These are phyloP conservation scores for Drosophila albomicans DNA, from an alignment of 1,140 invertebrate genomes.

Conservation along the genomic window DNA sequence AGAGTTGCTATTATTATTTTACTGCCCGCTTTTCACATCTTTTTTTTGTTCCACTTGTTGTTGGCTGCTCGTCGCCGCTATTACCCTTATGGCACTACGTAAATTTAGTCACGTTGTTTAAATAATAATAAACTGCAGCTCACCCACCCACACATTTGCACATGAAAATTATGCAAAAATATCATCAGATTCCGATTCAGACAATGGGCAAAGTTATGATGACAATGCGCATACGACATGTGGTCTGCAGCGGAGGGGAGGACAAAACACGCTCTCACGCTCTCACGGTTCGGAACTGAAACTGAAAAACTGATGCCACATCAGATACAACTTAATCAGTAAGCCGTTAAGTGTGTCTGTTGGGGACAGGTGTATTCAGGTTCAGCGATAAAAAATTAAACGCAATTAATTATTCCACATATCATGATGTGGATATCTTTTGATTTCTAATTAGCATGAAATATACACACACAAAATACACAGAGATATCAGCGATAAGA, in stretches of 20 bases:
- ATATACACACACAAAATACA: conserved; percentile 53
- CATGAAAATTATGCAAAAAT: conserved; percentile 74
- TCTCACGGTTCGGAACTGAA: conserved; percentile 49
- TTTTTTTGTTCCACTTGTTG: conserved; percentile 26
- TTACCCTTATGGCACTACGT: conserved; percentile 56
- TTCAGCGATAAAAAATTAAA: conserved; percentile 61
- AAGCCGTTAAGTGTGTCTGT: conserved; percentile 21
- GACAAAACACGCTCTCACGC: not conserved
- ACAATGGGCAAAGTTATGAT: conserved; percentile 73
- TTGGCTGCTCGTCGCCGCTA: not conserved
- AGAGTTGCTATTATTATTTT: conserved; percentile 73
- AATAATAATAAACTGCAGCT: conserved; percentile 75
- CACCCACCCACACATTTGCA: conserved; percentile 16
- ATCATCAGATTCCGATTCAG: conserved; percentile 56
- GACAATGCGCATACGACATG: conserved; percentile 76
- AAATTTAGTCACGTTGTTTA: conserved; percentile 83
- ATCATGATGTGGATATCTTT: conserved; percentile 65
- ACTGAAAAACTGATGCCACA: conserved; percentile 69
- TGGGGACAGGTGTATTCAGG: conserved; percentile 17
- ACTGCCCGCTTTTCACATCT: conserved; percentile 62
- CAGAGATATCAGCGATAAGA: conserved; percentile 55
- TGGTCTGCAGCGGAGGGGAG: not conserved
- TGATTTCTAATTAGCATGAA: conserved; percentile 76
- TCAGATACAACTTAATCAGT: conserved; percentile 74
- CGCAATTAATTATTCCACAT: conserved; percentile 74